Evolutionary conservation across 2,113 vertebrate species (phyloP).

Genomic region (Rattus rattus): DNA sequence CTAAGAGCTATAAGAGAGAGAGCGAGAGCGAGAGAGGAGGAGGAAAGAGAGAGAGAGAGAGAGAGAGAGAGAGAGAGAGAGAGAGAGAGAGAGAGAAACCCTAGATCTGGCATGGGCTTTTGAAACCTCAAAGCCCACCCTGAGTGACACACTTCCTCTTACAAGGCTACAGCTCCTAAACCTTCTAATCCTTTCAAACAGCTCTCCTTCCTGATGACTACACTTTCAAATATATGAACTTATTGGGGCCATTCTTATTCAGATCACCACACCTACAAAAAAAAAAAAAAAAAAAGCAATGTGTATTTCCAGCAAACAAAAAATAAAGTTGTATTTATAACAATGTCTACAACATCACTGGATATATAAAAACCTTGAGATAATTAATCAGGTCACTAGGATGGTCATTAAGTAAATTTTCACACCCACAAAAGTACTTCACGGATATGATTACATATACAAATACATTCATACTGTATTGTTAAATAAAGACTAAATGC

Average conservation of each 20-base stretch:
- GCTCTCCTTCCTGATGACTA: not conserved
- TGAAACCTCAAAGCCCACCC: not conserved
- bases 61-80: not conserved
- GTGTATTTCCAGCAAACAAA: not conserved
- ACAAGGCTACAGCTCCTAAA: not conserved
- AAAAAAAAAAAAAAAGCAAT: constrained; percentile 7
- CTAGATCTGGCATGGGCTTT: not conserved
- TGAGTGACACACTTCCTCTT: not conserved
- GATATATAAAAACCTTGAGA: constrained; percentile 10
- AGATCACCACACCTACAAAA: not conserved
- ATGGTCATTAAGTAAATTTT: not conserved
- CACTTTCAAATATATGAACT: not conserved
- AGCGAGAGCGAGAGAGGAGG: not conserved
- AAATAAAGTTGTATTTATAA: constrained; percentile 12
- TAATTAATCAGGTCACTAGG: not conserved
- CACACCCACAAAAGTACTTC: not conserved
- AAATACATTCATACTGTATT: constrained; percentile 19
- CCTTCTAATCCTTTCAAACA: not conserved
- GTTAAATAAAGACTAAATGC: constrained; percentile 40
- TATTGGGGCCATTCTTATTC: not conserved
- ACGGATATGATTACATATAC: constrained; percentile 2
- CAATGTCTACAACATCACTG: not conserved
- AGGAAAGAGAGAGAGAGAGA: not conserved
- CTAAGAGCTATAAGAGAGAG: not conserved
- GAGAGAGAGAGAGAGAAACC: not conserved